These are phyloP conservation scores for Coendou prehensilis DNA, from an alignment of 2,797 vertebrate species.

Conservation along the genomic window DNA sequence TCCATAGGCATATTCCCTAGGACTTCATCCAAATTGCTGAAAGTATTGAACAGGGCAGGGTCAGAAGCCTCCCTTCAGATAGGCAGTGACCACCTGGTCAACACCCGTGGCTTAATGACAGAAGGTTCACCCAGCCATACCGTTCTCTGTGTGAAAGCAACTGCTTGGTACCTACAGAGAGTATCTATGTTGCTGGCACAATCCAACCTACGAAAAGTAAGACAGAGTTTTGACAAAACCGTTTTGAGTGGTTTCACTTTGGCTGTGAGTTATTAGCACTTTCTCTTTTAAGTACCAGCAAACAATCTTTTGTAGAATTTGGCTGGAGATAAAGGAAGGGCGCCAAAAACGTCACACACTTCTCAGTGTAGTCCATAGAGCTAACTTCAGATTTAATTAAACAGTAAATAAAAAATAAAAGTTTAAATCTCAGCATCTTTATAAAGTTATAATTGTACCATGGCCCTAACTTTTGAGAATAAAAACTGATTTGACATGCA, in stretches of 20 bases:
- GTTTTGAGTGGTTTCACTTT: slow-evolving; percentile 68
- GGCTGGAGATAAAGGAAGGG: slow-evolving; percentile 27
- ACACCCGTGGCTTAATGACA: not conserved
- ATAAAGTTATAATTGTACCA: slow-evolving; percentile 26
- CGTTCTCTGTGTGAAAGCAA: not conserved
- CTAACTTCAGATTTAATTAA: not conserved
- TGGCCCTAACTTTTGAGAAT: not conserved
- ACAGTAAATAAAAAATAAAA: not conserved
- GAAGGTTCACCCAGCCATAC: not conserved
- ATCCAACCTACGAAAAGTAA: slow-evolving; percentile 15
- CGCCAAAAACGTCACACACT: slow-evolving; percentile 60
- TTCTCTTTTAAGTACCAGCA: slow-evolving; percentile 63
- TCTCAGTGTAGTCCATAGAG: not conserved
- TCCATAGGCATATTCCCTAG: slow-evolving; percentile 19
- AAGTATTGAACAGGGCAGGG: slow-evolving; percentile 8
- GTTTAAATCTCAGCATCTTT: slow-evolving; percentile 38
- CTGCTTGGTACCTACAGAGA: not conserved
- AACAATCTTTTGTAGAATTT: slow-evolving; percentile 71
- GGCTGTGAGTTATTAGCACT: slow-evolving; percentile 76
- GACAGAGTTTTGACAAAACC: slow-evolving; percentile 57
- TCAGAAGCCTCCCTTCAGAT: not conserved
- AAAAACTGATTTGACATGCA: not conserved
- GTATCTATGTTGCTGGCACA: not conserved
- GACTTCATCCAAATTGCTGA: slow-evolving; percentile 53
- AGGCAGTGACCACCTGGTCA: not conserved